Evolutionary conservation across 2,888 invertebrate genomes (phyloP).

Genomic region (Ormia ochracea): DNA sequence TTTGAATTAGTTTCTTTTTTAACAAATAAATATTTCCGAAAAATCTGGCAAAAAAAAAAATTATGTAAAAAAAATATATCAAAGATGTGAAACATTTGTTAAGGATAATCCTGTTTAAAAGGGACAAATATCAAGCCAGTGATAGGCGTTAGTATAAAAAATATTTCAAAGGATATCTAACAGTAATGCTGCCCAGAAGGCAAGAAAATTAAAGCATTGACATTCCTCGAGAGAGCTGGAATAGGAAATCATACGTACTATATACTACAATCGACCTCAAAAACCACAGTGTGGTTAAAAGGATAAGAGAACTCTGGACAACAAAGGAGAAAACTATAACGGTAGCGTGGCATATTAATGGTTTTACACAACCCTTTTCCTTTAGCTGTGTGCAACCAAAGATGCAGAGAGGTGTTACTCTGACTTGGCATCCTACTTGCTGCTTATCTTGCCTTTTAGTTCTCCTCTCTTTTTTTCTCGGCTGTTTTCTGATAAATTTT

Average conservation of each 20-base stretch:
- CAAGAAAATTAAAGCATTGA: constrained; percentile 58
- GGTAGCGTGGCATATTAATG: constrained; percentile 68
- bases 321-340: constrained; percentile 40
- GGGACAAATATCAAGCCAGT: background rate
- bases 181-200: constrained; percentile 20
- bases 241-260: background rate
- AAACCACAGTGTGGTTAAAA: constrained; percentile 61
- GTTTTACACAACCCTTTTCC: constrained; percentile 71
- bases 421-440: background rate
- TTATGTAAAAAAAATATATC: background rate
- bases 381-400: background rate
- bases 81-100: constrained; percentile 66
- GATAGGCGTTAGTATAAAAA: constrained; percentile 54
- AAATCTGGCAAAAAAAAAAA: constrained; percentile 5
- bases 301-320: background rate
- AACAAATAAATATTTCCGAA: background rate
- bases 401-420: constrained; percentile 14
- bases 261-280: constrained; percentile 37
- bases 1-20: background rate
- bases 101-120: constrained; percentile 70
- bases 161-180: background rate
- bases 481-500: background rate
- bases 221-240: background rate
- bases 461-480: background rate
- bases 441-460: background rate